phyloP scores from a whole-genome alignment of 2,113 vertebrate genomes.

The Canis aureus region DNA sequence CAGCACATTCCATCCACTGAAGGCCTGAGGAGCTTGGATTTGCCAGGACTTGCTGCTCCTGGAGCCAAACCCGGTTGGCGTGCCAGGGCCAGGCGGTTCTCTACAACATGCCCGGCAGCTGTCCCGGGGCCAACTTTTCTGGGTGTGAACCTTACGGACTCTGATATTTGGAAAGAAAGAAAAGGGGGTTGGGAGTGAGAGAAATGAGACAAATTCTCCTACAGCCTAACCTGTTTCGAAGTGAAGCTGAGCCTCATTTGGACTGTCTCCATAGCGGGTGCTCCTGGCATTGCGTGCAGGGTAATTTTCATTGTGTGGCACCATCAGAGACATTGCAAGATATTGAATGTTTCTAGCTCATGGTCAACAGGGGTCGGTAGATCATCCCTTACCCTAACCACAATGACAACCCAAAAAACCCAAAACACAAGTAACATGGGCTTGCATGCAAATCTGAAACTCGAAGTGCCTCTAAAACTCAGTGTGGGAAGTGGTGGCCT shows the following conservation, averaged over 20 bases:
- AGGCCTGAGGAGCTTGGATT: background rate
- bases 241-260: background rate
- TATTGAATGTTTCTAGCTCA: background rate
- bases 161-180: background rate
- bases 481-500: too few relatives aligned
- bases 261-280: background rate
- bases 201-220: background rate
- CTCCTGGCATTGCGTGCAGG: background rate
- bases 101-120: background rate
- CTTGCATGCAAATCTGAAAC: background rate
- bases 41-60: accelerated
- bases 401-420: background rate
- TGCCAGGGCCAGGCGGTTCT: background rate
- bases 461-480: background rate
- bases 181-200: background rate
- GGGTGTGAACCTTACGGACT: background rate
- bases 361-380: background rate
- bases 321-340: background rate
- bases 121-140: background rate
- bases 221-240: background rate
- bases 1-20: accelerated
- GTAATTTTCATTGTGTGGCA: background rate
- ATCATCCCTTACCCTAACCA: background rate
- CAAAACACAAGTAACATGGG: too few relatives aligned
- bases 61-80: background rate